Evolutionary conservation across 2,888 invertebrate species (phyloP).

Genomic region (Myopa testacea): DNA sequence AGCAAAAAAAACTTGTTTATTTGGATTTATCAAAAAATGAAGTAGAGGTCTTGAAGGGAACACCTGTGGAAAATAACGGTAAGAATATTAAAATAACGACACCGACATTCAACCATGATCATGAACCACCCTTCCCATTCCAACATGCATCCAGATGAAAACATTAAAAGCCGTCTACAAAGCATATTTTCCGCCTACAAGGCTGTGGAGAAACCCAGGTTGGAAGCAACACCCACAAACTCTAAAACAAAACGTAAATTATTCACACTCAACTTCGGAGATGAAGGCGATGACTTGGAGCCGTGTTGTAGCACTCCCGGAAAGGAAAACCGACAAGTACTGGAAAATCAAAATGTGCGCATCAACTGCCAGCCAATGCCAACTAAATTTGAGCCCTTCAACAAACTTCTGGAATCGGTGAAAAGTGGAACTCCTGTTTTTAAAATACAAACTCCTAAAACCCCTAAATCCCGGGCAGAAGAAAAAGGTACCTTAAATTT

Average conservation of each 20-base stretch:
- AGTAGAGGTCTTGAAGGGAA: constrained; percentile 55
- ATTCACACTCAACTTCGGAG: constrained; percentile 60
- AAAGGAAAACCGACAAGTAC: not conserved
- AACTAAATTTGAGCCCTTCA: constrained; percentile 51
- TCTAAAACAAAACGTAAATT: constrained; percentile 59
- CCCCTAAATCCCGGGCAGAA: not conserved
- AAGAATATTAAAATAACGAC: constrained; percentile 5
- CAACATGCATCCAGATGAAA: constrained; percentile 48
- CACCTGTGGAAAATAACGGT: constrained; percentile 55
- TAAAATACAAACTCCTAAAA: constrained; percentile 46
- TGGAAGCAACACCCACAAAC: constrained; percentile 53
- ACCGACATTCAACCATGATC: constrained; percentile 7
- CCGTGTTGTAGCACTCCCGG: not conserved
- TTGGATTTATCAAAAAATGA: constrained; percentile 61
- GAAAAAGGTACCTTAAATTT: constrained; percentile 14
- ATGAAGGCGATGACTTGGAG: constrained; percentile 50
- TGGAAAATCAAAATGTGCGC: constrained; percentile 44
- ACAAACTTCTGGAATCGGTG: constrained; percentile 56
- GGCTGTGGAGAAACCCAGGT: constrained; percentile 54
- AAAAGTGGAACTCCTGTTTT: constrained; percentile 56
- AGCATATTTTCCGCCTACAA: constrained; percentile 59
- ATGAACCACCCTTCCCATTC: not conserved
- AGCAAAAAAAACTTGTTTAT: constrained; percentile 55
- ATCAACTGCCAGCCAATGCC: constrained; percentile 47
- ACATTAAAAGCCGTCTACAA: constrained; percentile 53